These are phyloP conservation scores for Ornithoptera priamus DNA, from an alignment of 2,888 invertebrate genomes.

Conservation along the genomic window DNA sequence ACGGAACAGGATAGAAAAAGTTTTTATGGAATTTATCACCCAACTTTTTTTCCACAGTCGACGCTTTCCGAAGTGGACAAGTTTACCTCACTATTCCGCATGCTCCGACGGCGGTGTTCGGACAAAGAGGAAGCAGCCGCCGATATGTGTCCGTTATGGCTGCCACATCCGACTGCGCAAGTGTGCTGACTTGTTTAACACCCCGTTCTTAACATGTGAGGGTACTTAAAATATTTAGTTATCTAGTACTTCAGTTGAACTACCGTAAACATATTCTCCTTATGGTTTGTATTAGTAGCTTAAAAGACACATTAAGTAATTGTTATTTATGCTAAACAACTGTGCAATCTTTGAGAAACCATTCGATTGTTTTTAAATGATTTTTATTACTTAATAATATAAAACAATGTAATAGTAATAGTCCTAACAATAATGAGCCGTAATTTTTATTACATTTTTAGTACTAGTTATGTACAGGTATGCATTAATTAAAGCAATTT, in stretches of 20 bases:
- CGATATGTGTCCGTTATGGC: constrained; percentile 56
- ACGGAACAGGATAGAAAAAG: no score
- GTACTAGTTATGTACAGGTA: no score
- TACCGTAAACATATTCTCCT: neutral
- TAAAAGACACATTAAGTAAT: neutral
- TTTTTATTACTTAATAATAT: no score
- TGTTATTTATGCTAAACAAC: neutral
- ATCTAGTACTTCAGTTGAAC: no score
- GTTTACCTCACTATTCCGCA: constrained; percentile 46
- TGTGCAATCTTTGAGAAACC: neutral
- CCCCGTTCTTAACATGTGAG: neutral
- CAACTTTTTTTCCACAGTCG: constrained; percentile 46
- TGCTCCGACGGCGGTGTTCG: constrained; percentile 49
- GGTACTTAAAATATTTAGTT: constrained; percentile 1
- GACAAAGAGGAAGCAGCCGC: constrained; percentile 48
- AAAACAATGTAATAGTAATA: no score
- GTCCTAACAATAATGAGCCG: no score
- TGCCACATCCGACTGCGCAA: constrained; percentile 42
- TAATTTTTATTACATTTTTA: no score
- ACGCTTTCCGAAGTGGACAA: constrained; percentile 61
- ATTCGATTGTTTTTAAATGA: neutral
- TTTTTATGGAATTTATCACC: no score
- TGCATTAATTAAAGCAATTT: no score
- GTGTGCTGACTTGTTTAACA: constrained; percentile 43
- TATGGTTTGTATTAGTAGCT: neutral